Base-by-base conservation (phyloP, 2,797 vertebrate species). In the Etheostoma perlongum region DNA sequence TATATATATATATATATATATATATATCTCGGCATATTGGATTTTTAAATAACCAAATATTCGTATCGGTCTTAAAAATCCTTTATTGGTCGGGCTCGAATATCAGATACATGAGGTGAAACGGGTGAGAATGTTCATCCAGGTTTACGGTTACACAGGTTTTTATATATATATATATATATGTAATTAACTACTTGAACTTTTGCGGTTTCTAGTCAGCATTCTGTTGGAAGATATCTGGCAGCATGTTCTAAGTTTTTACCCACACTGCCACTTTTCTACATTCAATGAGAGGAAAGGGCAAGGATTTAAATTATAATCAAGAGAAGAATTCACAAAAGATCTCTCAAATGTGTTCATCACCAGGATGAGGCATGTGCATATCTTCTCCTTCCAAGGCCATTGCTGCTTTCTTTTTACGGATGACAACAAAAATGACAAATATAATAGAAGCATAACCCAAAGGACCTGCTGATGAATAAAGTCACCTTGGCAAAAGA, bases 401-500 rank as follows among this genome's bases (percentile, higher is more conserved):
- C 27, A 6, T 23, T 0, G 51, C 36, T 46, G 72, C 23, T 36
- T 42, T 51, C 27, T 44, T 47, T 66, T 70, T 73, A 67, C 36
- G 49, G 70, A 70, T 30, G 23, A 33, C 21, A 78, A 70, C 27
- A 77, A 76, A 79, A 69, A 76, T 57, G 53, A 67, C 63, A 82
- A 78, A 66, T 60, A 48, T 19, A 82, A 82, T 61, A 74, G 72
- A 75, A 64, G 51, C 23, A 74, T 11, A 59, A 75, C 57, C 58
- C 13, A 72, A 76, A 75, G 30, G 44, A 82, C 73, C 76, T 19
- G 47, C 10, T 54, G 27, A 67, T 69, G 72, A 83, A 71, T 55
- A 54, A 46, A 76, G 54, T 69, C 60, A 58, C 30, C 16, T 0
- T 47, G 63, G 23, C 58, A 72, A 74, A 78, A 57, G n/a, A 78